phyloP scores from a whole-genome alignment of 2,797 vertebrate genomes.

The Cottoperca gobio region DNA sequence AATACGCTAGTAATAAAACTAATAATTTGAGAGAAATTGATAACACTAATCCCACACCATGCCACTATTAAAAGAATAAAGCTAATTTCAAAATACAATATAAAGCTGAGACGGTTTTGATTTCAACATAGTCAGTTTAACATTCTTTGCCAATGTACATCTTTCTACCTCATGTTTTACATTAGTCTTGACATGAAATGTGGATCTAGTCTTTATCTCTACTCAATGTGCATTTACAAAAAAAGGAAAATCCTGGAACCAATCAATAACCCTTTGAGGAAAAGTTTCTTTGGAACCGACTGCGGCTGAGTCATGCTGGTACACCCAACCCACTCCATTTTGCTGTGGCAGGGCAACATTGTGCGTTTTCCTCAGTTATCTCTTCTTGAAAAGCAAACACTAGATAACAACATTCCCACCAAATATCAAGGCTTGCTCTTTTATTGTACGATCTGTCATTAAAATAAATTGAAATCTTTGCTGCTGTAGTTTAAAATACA shows the following conservation, averaged over 20 bases:
- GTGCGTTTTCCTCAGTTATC: constrained; percentile 8
- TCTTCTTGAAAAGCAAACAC: constrained; percentile 12
- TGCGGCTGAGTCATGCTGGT: constrained; percentile 33
- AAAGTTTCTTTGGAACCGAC: constrained; percentile 24
- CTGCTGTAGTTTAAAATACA: neutral
- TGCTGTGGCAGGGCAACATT: constrained; percentile 1
- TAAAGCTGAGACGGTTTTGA: neutral
- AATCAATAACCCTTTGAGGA: constrained; percentile 33
- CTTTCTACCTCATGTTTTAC: neutral
- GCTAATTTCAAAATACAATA: neutral
- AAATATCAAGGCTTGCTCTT: constrained; percentile 7
- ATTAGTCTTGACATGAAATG: neutral
- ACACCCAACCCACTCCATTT: constrained; percentile 33
- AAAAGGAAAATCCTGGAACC: neutral
- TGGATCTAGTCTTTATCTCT: neutral
- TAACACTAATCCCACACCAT: neutral
- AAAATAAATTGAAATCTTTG: neutral
- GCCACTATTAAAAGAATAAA: neutral
- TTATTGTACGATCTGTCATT: constrained; percentile 9
- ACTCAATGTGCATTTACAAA: neutral
- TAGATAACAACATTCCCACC: constrained; percentile 10
- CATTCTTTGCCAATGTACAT: neutral
- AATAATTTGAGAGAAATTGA: too few species aligned
- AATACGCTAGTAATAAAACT: too few species aligned
- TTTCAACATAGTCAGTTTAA: neutral